Evolutionary conservation across 2,888 invertebrate species (phyloP), one percentile per base, ranked within the genome.

Genomic region (Lysandra coridon): DNA sequence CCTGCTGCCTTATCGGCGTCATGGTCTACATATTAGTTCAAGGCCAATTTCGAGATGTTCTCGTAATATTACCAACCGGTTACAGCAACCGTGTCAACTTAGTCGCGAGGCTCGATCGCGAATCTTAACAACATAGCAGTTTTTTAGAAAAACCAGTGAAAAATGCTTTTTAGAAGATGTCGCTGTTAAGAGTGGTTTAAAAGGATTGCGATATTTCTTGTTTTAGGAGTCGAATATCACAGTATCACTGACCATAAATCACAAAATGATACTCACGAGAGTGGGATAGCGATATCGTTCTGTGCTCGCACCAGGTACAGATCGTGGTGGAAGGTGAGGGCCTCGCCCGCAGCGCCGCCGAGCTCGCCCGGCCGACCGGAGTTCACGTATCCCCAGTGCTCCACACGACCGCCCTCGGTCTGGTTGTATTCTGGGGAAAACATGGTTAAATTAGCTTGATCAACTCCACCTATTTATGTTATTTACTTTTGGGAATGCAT

Each of bases 281-380:
- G 84, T 23, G 93, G 92, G 73, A 86, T 82, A 33, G 86, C 83
- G 80, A 84, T 79, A 83, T 85, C 87, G 81, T 86, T 87, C 7
- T 82, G 57, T 23, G 83, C 83, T 79, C 91, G 88, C 80, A 82
- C 74, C 64, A 92, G 81, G 80, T 90, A 84, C 86, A 92, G 82
- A 84, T 91, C 90, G 86, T 93, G 93, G 1, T 84, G 87, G 84
- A 85, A 84, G 78, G 87, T 85, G 80, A 92, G 91, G 78, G 83
- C 82, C 87, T 93, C 93, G 2, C 89, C 90, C 4, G 85, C 86
- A 82, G 86, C 89, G n/a, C 82, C 91, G 37, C 91, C 91, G 80
- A 84, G 83, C 84, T 88, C 88, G 0, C 92, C 91, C 60, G 83
- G 81, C 62, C 82, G 83, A 1, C 88, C 88, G 2, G 81, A 37